Percentiles rank a stretch among this genome's conserved stretches.
phyloP scores from a whole-genome alignment of 2,113 vertebrate genomes.

The Corythaixoides concolor region DNA sequence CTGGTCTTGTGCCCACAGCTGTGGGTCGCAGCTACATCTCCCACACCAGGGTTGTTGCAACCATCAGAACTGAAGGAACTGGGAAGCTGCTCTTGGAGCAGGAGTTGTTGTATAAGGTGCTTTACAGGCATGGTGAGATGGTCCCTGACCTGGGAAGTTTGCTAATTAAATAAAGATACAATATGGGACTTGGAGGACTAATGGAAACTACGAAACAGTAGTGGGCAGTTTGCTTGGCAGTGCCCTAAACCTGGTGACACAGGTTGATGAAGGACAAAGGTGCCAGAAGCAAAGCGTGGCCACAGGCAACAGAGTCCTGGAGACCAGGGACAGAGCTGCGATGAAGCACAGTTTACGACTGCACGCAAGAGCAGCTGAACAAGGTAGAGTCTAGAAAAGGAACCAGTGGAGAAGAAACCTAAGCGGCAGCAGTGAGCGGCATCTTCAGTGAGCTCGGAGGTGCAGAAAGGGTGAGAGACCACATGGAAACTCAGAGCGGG shows the following conservation, averaged over 20 bases:
- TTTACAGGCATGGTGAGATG: not conserved
- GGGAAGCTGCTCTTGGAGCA: not conserved
- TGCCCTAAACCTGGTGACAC: not conserved
- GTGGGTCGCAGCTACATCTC: not conserved
- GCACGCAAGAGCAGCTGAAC: not conserved
- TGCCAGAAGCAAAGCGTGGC: not conserved
- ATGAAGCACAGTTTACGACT: not conserved
- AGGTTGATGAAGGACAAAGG: not conserved
- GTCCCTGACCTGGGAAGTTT: rapidly evolving
- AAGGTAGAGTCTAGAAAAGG: not conserved
- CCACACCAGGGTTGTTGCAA: not conserved
- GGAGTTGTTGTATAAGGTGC: rapidly evolving
- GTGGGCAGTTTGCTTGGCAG: not conserved
- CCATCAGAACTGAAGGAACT: rapidly evolving
- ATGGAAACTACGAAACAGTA: not conserved
- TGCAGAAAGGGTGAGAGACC: not conserved
- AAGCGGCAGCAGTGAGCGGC: not conserved
- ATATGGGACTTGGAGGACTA: rapidly evolving
- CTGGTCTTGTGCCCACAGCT: not conserved
- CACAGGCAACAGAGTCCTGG: not conserved
- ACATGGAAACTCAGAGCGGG: not conserved
- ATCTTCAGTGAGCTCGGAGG: not conserved
- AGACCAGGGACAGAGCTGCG: not conserved
- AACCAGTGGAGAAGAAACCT: not conserved
- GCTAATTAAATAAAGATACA: not conserved